Percentiles rank a stretch among this genome's conserved stretches.
Conservation (phyloP, 2,888 invertebrate species). For the Drosophila algonquin region DNA sequence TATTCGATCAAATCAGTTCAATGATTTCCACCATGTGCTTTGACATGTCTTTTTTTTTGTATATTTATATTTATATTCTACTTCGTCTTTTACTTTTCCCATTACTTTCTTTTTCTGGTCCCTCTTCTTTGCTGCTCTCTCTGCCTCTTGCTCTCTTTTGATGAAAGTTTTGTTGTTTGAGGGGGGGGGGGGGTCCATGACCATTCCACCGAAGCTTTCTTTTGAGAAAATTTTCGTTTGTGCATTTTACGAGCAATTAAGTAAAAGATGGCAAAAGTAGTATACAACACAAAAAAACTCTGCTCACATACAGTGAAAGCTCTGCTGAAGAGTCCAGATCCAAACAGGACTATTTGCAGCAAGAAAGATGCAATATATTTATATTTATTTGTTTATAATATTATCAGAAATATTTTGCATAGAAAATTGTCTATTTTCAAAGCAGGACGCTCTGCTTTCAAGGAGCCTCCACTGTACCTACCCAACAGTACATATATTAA, state of each 20-base stretch:
- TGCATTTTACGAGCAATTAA: slow-evolving; percentile 75
- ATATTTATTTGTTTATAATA: no score
- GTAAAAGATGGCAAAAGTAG: slow-evolving; percentile 69
- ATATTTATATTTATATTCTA: background rate
- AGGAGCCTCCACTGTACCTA: no score
- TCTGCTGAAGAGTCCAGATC: no score
- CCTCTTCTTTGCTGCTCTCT: background rate
- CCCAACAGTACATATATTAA: background rate
- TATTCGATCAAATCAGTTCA: slow-evolving; percentile 38
- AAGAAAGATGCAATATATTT: no score
- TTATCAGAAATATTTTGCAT: no score
- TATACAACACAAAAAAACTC: slow-evolving; percentile 38
- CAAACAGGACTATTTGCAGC: no score
- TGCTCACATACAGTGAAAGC: slow-evolving; percentile 1
- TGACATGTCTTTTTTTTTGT: slow-evolving; percentile 9
- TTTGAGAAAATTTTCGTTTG: slow-evolving; percentile 38
- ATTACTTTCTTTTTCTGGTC: background rate
- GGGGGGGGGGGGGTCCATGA: no score
- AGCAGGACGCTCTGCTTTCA: no score
- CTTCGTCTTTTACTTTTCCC: slow-evolving; percentile 13
- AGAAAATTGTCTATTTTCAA: no score
- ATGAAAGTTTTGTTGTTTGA: slow-evolving; percentile 46
- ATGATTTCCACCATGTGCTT: slow-evolving; percentile 13
- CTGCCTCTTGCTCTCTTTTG: slow-evolving; percentile 12
- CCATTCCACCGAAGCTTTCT: background rate